Conservation (phyloP, 2,113 vertebrate genomes). For the Dromaius novaehollandiae region DNA sequence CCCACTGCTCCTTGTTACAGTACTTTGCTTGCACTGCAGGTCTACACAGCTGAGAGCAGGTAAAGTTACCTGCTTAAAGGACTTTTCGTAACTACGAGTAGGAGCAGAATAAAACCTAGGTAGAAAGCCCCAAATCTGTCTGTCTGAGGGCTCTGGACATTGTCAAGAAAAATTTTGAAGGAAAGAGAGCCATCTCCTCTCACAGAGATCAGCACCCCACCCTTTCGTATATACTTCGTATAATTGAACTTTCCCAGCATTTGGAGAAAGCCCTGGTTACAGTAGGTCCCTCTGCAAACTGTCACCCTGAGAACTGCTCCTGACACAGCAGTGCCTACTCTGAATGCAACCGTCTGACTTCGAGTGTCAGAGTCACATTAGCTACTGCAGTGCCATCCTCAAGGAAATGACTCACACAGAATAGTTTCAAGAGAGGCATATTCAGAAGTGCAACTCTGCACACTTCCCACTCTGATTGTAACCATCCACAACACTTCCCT, state of each 20-base stretch:
- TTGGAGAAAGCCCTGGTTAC: not conserved
- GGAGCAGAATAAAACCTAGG: not conserved
- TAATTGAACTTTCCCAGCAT: not conserved
- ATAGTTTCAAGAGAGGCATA: not conserved
- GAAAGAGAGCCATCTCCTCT: not conserved
- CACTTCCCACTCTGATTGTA: not conserved
- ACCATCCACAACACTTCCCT: not conserved
- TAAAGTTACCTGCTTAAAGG: not conserved
- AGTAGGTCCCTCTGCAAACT: not conserved
- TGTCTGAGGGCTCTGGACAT: not conserved
- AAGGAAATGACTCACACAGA: not conserved
- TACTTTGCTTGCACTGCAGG: not conserved
- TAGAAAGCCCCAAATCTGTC: not conserved
- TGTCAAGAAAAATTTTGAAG: not conserved
- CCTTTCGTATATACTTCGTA: not conserved
- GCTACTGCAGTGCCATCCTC: not conserved
- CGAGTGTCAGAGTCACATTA: not conserved
- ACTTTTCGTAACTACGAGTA: not conserved
- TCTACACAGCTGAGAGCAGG: not conserved
- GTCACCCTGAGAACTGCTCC: rapidly evolving
- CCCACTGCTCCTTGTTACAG: not conserved
- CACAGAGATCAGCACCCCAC: not conserved
- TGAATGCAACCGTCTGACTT: not conserved
- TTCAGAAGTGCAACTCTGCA: rapidly evolving
- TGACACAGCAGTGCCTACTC: not conserved